Conservation (phyloP, 2,113 vertebrate species). For the Tachysurus vachellii region DNA sequence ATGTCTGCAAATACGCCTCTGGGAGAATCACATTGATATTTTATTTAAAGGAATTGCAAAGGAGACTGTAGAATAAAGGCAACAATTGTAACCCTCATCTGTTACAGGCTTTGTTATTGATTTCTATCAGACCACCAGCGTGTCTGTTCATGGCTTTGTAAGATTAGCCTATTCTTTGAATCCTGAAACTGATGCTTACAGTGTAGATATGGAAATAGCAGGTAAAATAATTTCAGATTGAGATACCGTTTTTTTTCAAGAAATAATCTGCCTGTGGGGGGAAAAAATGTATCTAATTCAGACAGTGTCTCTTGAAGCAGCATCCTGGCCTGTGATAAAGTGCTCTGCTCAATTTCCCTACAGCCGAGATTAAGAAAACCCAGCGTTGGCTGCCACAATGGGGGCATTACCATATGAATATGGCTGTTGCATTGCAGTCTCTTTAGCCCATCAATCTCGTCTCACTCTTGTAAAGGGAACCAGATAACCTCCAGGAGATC, state of each 20-base stretch:
- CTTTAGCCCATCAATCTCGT: slow-evolving; percentile 81
- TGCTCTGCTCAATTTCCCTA: slow-evolving; percentile 67
- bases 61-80: slow-evolving; percentile 25
- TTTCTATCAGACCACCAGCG: slow-evolving; percentile 9
- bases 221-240: slow-evolving; percentile 55
- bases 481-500: slow-evolving; percentile 82
- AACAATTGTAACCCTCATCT: slow-evolving; percentile 28
- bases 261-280: slow-evolving; percentile 40
- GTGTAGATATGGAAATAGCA: slow-evolving; percentile 36
- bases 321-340: slow-evolving; percentile 73
- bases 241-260: slow-evolving; percentile 41
- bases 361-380: slow-evolving; percentile 77
- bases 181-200: slow-evolving; percentile 1
- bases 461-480: slow-evolving; percentile 65
- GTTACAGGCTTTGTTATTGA: slow-evolving; percentile 27
- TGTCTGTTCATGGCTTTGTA: slow-evolving; percentile 24
- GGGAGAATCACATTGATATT: slow-evolving; percentile 38
- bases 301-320: slow-evolving; percentile 49
- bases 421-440: slow-evolving; percentile 70
- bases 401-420: slow-evolving; percentile 82
- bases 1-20: slow-evolving; percentile 32
- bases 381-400: slow-evolving; percentile 69
- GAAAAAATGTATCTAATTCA: slow-evolving; percentile 42
- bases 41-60: slow-evolving; percentile 37
- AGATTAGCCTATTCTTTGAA: slow-evolving; percentile 42